Evolutionary conservation across 2,888 invertebrate species (phyloP).

Genomic region (Lissocephala sabroskyi): DNA sequence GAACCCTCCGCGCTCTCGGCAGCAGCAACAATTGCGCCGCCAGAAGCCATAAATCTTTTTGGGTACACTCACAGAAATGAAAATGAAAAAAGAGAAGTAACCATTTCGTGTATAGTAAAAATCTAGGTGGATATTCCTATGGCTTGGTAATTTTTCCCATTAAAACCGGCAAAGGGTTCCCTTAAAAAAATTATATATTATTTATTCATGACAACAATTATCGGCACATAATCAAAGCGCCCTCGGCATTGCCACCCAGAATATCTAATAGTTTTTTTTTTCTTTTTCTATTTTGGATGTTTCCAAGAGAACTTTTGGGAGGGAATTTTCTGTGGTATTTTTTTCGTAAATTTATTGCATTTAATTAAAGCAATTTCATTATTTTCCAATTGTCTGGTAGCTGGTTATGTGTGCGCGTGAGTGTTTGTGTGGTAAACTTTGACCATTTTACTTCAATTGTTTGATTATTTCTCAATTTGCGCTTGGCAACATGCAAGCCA

Average conservation of each 20-base stretch:
- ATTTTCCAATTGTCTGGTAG: not conserved
- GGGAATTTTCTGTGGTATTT: slow-evolving; percentile 18
- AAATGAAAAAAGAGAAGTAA: too few relatives aligned
- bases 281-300: slow-evolving; percentile 10
- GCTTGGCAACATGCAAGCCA: slow-evolving; percentile 25
- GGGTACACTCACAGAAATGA: too few relatives aligned
- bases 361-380: slow-evolving; percentile 4
- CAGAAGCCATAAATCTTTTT: slow-evolving; percentile 63
- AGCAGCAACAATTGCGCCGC: slow-evolving; percentile 51
- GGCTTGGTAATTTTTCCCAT: slow-evolving; percentile 60
- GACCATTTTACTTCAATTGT: slow-evolving; percentile 15
- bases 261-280: slow-evolving; percentile 1
- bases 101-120: too few relatives aligned
- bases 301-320: slow-evolving; percentile 3
- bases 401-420: too few relatives aligned
- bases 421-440: not conserved
- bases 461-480: slow-evolving; percentile 32
- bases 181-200: too few relatives aligned
- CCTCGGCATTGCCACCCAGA: not conserved
- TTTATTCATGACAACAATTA: slow-evolving; percentile 59
- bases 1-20: slow-evolving; percentile 29
- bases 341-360: slow-evolving; percentile 9
- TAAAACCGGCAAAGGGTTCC: too few relatives aligned
- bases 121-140: slow-evolving; percentile 45
- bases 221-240: slow-evolving; percentile 50